Base-by-base conservation (phyloP, 2,888 invertebrate genomes). In the Callosobruchus maculatus region DNA sequence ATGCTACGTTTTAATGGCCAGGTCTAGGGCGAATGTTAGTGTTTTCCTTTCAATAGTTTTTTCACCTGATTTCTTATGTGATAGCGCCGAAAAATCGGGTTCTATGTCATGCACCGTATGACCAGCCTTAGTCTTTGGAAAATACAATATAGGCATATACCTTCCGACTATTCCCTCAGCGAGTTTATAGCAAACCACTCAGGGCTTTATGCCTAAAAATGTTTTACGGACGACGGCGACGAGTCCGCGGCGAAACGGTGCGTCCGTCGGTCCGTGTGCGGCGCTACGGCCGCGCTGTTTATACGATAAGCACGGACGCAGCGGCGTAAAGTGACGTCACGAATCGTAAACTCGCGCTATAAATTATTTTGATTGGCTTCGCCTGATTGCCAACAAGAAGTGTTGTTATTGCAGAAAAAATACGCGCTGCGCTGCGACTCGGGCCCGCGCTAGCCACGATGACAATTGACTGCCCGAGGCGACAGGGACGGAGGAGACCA, bases 301-400 rank as follows among this genome's bases (percentile, higher is more conserved):
- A 81, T 81, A 81, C 82, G 82, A 80, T 78, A 81, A 79, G 83
- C 84, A 84, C 83, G 83, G 80, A 81, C 81, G 77, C 77, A 81
- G 81, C 81, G 74, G 78, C 83, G 83, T 84, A 82, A 84, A 84
- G 76, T 84, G 84, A 84, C 84, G 84, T 84, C 83, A 82, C 80
- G 79, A 82, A 81, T 83, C 84, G 82, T 85, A 84, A 85, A 85
- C 80, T 78, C 80, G 80, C 76, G 82, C 81, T 82, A 83, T 85
- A 85, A 85, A 85, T 85, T 83, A 84, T 82, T 83, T 83, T 82
- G 83, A 85, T 85, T 84, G 81, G 85, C 82, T 82, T 82, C 81
- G 83, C 82, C 82, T 84, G 85, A 84, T 83, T 84, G 85, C 81
- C 79, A 81, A 80, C 82, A 76, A 79, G 79, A 80, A 80, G 78